A percentile compares a stretch with the other conserved stretches of the same genome.
phyloP scores from a whole-genome alignment of 2,797 vertebrate genomes.

The Pteropus rufus region DNA sequence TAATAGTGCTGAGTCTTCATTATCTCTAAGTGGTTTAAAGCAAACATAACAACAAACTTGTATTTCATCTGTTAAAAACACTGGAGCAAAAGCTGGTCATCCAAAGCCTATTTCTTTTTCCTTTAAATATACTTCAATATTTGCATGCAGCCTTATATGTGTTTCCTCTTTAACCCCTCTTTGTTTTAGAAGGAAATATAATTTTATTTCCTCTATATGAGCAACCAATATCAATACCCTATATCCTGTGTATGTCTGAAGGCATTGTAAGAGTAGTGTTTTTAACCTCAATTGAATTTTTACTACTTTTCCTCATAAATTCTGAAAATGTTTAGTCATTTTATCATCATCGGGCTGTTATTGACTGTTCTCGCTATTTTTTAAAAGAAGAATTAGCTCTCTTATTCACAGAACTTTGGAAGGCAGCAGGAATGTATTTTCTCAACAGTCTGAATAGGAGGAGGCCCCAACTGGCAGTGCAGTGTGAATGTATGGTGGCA shows the following conservation, averaged over 20 bases:
- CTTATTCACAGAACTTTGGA: not conserved
- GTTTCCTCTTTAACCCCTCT: not conserved
- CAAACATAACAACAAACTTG: not conserved
- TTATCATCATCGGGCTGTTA: not conserved
- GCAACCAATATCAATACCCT: not conserved
- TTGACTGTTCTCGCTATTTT: not conserved
- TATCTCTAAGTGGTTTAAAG: not conserved
- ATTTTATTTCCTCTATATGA: not conserved
- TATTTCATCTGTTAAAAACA: not conserved
- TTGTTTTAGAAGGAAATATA: not conserved
- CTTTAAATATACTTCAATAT: not conserved
- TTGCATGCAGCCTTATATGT: not conserved
- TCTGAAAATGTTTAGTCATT: not conserved
- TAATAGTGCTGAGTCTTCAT: not conserved
- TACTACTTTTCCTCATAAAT: not conserved
- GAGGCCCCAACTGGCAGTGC: not conserved
- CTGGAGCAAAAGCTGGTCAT: not conserved
- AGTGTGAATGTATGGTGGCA: not conserved
- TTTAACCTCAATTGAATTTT: not conserved
- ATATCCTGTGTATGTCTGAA: not conserved
- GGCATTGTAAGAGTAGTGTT: not conserved
- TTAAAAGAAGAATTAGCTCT: not conserved
- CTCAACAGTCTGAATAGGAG: not conserved
- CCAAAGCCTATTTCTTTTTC: not conserved
- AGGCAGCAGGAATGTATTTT: not conserved